A percentile compares a stretch with the other conserved stretches of the same genome.
phyloP scores from a whole-genome alignment of 2,113 vertebrate species.

The Channa maculata region DNA sequence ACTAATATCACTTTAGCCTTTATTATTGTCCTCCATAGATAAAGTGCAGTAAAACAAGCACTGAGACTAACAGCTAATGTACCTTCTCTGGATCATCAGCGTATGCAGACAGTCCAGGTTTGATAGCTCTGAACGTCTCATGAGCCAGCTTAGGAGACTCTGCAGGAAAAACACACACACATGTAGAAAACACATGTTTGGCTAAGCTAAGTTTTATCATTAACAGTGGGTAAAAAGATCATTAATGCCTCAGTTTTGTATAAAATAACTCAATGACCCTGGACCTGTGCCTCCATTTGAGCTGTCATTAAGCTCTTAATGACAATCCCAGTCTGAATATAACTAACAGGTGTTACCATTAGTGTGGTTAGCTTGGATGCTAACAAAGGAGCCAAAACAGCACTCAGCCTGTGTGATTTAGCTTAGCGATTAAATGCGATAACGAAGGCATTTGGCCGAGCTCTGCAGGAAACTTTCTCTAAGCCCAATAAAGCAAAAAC shows the following conservation, averaged over 20 bases:
- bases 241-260: too few relatives aligned
- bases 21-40: too few relatives aligned
- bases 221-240: too few relatives aligned
- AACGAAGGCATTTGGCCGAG: conserved; percentile 74
- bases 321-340: conserved; percentile 56
- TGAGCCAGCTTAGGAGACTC: conserved; percentile 86
- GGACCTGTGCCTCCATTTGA: conserved; percentile 41
- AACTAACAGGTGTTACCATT: conserved; percentile 70
- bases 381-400: conserved; percentile 79
- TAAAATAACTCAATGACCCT: conserved; percentile 4
- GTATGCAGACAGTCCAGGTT: conserved; percentile 94
- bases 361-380: conserved; percentile 56
- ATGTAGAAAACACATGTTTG: background rate
- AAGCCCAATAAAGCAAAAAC: conserved; percentile 69
- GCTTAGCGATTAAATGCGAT: conserved; percentile 72
- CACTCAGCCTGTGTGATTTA: conserved; percentile 75
- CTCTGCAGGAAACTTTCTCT: conserved; percentile 57
- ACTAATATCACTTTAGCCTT: too few relatives aligned
- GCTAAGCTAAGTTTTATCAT: background rate
- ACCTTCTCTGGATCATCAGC: conserved; percentile 92
- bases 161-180: conserved; percentile 61
- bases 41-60: too few relatives aligned
- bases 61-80: conserved; percentile 19
- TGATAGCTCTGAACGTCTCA: conserved; percentile 91
- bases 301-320: conserved; percentile 55